Conservation (phyloP, 2,888 invertebrate species). For the Hermodice carunculata region DNA sequence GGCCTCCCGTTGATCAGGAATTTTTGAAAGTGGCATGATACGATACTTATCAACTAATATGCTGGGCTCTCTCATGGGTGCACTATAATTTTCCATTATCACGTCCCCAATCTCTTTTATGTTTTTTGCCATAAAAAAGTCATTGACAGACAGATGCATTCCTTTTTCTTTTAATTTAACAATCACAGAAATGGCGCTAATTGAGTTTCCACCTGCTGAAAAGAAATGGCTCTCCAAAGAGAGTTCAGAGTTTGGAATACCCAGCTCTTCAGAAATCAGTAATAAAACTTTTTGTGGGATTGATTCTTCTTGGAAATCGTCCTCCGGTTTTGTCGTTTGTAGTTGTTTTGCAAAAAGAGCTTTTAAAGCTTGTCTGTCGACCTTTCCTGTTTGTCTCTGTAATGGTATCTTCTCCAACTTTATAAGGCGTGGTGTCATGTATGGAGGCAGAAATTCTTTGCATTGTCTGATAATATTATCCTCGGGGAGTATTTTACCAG, state of each 20-base stretch:
- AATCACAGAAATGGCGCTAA: background rate
- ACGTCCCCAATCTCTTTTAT: background rate
- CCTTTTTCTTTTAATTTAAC: background rate
- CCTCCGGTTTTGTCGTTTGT: no score
- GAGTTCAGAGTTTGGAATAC: background rate
- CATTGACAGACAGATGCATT: background rate
- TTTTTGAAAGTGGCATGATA: background rate
- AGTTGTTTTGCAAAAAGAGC: background rate
- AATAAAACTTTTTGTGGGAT: no score
- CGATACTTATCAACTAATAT: background rate
- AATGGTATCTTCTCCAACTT: background rate
- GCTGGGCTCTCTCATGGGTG: background rate
- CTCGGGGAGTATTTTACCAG: background rate
- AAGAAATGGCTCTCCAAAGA: background rate
- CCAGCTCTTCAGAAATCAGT: background rate
- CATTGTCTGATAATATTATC: background rate
- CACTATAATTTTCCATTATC: background rate
- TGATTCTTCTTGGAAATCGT: no score
- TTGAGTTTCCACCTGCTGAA: constrained; percentile 7
- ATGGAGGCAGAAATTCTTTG: background rate
- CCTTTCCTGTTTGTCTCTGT: background rate
- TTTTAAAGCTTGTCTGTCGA: background rate
- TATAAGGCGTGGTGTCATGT: background rate
- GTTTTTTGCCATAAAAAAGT: constrained; percentile 1
- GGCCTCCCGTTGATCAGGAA: background rate